Evolutionary conservation across 2,797 vertebrate genomes (phyloP), one percentile per base, ranked within the genome.

Genomic region (Moxostoma hubbsi): DNA sequence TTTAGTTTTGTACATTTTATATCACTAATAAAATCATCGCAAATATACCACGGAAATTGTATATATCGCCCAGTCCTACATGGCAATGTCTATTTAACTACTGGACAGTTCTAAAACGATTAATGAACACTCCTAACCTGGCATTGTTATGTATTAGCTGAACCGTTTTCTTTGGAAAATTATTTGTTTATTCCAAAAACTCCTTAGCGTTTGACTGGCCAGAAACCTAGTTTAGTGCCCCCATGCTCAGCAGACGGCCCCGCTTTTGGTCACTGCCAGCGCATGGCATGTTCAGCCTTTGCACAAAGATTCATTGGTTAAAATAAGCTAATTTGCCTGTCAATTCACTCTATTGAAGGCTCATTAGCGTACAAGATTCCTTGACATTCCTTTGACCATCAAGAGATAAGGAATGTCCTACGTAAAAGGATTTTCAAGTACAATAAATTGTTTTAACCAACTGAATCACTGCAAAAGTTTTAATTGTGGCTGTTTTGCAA

Each of bases 271-370:
- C 49, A 18, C 65, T 69, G 76, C 81, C 65, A 75, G 18, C 55
- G 76, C 83, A 75, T 84, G 75, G 71, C 73, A 73, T 24, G 53
- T 73, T 62, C 70, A 76, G 82, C 79, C 73, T 81, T 46, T 65
- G 79, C 76, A 18, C 70, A 49, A 45, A 49, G 64, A 79, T 90
- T 89, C 85, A 75, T 85, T 89, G 84, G 88, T 91, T 90, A 87
- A 89, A 89, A 68, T 77, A 81, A 50, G 18, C 63, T 7, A 88
- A 85, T 82, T 88, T 86, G 78, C 80, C 80, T 10, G 59, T 66
- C 77, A 66, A 50, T 71, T 36, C 43, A 12, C 59, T 57, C 10
- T 8, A 13, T 72, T 69, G 72, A 68, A 67, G 64, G 57, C 15
- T 63, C 15, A 68, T 81, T 75, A 63, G 79, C 13, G 65, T 79